Base-by-base conservation (phyloP, 2,113 vertebrate genomes). In the Mandrillus leucophaeus region DNA sequence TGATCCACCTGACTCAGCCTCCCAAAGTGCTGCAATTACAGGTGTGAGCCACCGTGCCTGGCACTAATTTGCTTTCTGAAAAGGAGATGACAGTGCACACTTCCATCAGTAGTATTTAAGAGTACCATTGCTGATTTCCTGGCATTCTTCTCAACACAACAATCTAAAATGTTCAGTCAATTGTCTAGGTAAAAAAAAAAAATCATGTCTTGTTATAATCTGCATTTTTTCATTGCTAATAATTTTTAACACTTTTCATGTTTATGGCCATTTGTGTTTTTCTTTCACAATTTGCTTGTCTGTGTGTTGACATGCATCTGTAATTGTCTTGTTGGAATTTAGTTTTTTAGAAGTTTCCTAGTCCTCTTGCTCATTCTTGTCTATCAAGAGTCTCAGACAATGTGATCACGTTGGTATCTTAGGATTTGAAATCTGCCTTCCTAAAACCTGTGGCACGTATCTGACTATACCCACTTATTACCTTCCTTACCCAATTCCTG, bases 151-250 rank as follows among this genome's bases (percentile, higher is more conserved):
- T 94, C 66, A 95, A 30, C 9, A 82, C 38, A 80, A 48, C 25
- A 61, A 38, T 82, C 95, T 92, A 11, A 84, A 86, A 40, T 22
- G 35, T 61, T 93, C 50, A 95, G 88, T n/a, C 48, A 48, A 64
- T 89, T 96, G 55, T 73, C 78, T 86, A 86, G 43, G 72, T 89
- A 92, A 96, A 88, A 95, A 85, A 61, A 84, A 61, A 84, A 95
- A 85, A 70, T 86, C 50, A 32, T 85, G 6, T 68, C 48, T 90
- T 93, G n/a, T 73, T 86, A 79, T 81, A 78, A 93, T 93, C 86
- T 96, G 45, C 64, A 90, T 96, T 95, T 27, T 96, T 96, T 90
- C 50, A 61, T 96, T 84, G 40, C 5, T 89, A 79, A 73, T 93
- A 93, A 92, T 68, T 40, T 55, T 55, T 45, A 95, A 75, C 6